Base-by-base conservation (phyloP, 53 echinoderm and acorn worm genomes). In the Patiria pectinifera region DNA sequence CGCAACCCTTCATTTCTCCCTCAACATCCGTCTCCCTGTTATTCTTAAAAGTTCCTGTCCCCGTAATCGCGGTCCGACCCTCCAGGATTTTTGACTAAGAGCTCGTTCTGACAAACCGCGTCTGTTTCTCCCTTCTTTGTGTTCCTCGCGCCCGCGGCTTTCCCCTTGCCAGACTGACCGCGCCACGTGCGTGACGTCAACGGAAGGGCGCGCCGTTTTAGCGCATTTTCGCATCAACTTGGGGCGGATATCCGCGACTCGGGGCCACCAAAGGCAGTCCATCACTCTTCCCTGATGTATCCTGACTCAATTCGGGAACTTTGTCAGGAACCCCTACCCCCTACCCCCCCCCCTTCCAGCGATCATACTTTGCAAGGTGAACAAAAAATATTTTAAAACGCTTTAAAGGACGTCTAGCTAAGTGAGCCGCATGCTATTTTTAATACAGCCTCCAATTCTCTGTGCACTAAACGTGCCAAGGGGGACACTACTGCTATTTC, bases 211-310 rank as follows among this genome's bases (percentile, higher is more conserved):
- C 90, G 82, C 45, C 90, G 69, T 25, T 81, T 48, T 47, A 81
- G 90, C 81, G 45, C 63, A 63, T 90, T 90, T 90, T 80, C 66
- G 70, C 81, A 48, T 90, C 79, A 90, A 90, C 81, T 90, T 62
- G 63, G 19, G 80, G 90, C 90, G 90, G 90, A 90, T 80, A 62
- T 90, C 90, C 90, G 90, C 90, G 81, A 81, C 81, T 79, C 53
- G 90, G 90, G 81, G 18, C 13, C 81, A 90, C 47, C 46, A 45
- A 60, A 90, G 80, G 48, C 62, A 81, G 80, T 62, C 69, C 47
- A 80, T 90, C 90, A 90, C 81, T 69, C 90, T 62, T 46, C 69
- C 62, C 63, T 90, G 90, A 80, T 90, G 66, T 80, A 80, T 90
- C 90, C 90, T 90, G 90, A 47, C 43, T 80, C 59, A 53, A 19